Evolutionary conservation across 2,113 vertebrate genomes (phyloP).

Genomic region (crab-eating macaque (Macaca fascicularis)): T2T-MFA8v1.1 NC_088375.1:8760001-8760500

Average conservation of each 20-base stretch:
- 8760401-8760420: not conserved
- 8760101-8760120: not conserved
- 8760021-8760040: not conserved
- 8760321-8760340: not conserved
- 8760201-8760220: not conserved
- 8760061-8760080: not conserved
- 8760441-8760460: not conserved
- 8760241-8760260: not conserved
- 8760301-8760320: not conserved
- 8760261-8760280: not conserved
- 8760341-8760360: not conserved
- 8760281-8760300: not conserved
- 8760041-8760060: not conserved
- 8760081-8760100: not conserved
- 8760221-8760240: not conserved
- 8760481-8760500: not conserved
- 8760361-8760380: not conserved
- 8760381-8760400: not conserved
- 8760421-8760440: not conserved
- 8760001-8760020: not conserved
- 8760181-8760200: not conserved
- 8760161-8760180: not conserved
- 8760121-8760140: not conserved
- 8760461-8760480: not conserved
- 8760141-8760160: not conserved